Conservation (phyloP, 2,113 vertebrate species). For the Ceuthmochares aereus region DNA sequence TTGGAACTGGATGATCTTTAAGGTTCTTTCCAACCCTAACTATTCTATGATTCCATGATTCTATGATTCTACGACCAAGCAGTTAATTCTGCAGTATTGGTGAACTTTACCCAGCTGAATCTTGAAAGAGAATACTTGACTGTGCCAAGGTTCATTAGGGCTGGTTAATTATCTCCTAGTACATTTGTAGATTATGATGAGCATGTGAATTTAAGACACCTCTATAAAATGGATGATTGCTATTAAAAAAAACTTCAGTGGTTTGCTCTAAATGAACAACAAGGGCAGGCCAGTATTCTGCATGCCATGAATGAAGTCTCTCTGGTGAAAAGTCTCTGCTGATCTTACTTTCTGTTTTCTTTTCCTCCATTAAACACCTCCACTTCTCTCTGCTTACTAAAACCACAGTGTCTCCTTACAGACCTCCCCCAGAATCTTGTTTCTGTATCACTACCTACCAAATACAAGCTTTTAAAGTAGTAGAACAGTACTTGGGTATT, state of each 20-base stretch:
- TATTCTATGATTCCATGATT: too few species aligned
- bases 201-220: neutral
- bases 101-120: neutral
- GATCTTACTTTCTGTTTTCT: neutral
- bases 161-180: conserved; percentile 43
- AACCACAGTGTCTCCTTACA: neutral
- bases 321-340: neutral
- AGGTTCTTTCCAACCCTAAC: too few species aligned
- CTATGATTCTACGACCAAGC: neutral
- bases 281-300: neutral
- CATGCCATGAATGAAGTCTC: neutral
- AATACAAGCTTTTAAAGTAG: neutral
- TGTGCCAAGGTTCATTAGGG: neutral
- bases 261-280: neutral
- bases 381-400: neutral
- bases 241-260: neutral
- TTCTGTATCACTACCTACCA: neutral
- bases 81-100: neutral
- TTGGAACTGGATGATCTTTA: too few species aligned
- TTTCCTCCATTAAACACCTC: neutral
- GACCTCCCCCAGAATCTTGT: neutral
- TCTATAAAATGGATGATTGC: neutral
- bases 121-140: neutral
- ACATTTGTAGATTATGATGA: neutral
- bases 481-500: neutral